Evolutionary conservation across 2,113 vertebrate genomes (phyloP), one percentile per base, ranked within the genome.

Genomic region (Melanerpes formicivorus): DNA sequence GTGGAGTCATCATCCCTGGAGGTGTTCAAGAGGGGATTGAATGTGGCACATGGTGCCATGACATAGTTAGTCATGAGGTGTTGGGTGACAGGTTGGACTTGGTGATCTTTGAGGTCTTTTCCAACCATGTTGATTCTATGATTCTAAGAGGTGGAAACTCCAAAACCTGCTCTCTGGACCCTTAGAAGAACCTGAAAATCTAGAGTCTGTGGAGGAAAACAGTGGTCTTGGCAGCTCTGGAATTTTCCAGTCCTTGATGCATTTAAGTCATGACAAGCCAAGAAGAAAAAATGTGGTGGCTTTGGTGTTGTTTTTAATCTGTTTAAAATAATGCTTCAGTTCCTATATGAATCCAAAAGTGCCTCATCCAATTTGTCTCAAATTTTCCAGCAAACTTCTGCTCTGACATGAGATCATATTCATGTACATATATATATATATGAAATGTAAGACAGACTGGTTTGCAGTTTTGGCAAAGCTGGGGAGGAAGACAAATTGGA

Each of bases 311-410:
- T 37, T 42, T 42, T 42, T 14, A 42, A 71, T 6, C 46, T 3
- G 0, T 72, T 90, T 54, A 42, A 92, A 95, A 74, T 58, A 93
- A 87, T 74, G 46, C 16, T 85, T 85, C 23, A 56, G 54, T 95
- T 95, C 85, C 79, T 83, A 40, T 83, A 86, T 48, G 50, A 67
- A 87, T 90, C 94, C 76, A 87, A 90, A 92, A 87, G 56, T 74
- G 93, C 48, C 83, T 91, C 77, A 90, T 94, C 16, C 63, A 95
- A 91, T 93, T 94, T 90, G 76, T 64, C 83, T 96, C 95, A 96
- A 37, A 75, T 93, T 96, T 95, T 96, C 92, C 96, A 95, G 86
- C 81, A 95, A 91, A 88, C 32, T 78, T 84, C 54, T 88, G 18
- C 85, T 84, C 70, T 90, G 90, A 88, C 88, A 86, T 95, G 90